These are phyloP conservation scores for Vanessa tameamea DNA, from an alignment of 1,140 invertebrate genomes.

Conservation along the genomic window DNA sequence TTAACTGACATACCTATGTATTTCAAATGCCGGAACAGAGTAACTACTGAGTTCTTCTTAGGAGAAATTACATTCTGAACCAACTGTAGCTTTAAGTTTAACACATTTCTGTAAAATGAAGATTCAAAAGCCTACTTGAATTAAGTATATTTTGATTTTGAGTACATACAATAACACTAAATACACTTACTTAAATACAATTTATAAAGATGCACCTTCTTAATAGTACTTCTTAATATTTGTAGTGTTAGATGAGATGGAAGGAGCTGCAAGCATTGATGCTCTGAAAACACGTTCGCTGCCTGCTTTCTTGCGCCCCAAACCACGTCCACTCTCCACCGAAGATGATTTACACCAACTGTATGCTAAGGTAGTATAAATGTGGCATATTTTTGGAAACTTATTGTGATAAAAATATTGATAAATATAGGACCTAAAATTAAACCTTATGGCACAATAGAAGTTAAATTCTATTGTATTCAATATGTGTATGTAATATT, in stretches of 20 bases:
- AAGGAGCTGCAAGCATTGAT: slow-evolving; percentile 73
- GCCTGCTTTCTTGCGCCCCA: slow-evolving; percentile 84
- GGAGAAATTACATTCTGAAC: no score
- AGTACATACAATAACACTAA: no score
- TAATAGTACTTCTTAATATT: slow-evolving; percentile 20
- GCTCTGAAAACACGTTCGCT: slow-evolving; percentile 85
- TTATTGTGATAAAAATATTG: neutral
- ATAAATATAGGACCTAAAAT: neutral
- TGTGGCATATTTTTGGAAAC: neutral
- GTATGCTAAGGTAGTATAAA: slow-evolving; percentile 84
- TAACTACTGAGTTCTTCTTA: no score
- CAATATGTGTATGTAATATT: no score
- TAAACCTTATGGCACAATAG: neutral
- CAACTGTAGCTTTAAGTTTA: no score
- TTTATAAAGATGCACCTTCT: neutral
- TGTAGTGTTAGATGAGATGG: slow-evolving; percentile 83
- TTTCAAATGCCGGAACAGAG: no score
- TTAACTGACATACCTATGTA: no score
- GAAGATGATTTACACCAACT: slow-evolving; percentile 86
- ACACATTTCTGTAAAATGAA: no score
- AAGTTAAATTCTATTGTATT: neutral
- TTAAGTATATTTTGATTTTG: no score
- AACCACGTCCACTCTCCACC: slow-evolving; percentile 83
- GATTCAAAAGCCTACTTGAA: no score
- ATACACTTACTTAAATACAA: no score